Evolutionary conservation across 1,140 invertebrate genomes (phyloP), one percentile per base, ranked within the genome.

Genomic region (Nebria ingens): DNA sequence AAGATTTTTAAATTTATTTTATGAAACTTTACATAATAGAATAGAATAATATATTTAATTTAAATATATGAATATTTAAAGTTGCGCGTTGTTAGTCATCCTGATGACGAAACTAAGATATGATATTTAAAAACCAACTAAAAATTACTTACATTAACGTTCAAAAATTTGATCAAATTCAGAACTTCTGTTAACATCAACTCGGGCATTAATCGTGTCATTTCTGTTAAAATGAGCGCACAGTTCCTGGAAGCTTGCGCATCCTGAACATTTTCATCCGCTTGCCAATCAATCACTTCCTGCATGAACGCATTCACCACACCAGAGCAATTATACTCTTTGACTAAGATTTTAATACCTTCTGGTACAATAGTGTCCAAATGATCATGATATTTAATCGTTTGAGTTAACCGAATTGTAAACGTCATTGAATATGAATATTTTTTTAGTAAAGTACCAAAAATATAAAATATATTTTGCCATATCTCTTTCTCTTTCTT

Each of bases 371-470:
- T 22, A 3, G 73, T 42, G 9, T 73, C 73, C 40, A 74, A 45
- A 45, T 45, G 40, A 4, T 45, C 40, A 12, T 17, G 40, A 45
- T 45, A 9, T 45, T 45, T 45, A 17, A 45, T 45, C 15, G 40
- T 17, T 56, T 81, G 79, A 57, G 83, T 72, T 29, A 82, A 75
- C 60, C 78, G 78, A 1, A 81, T 71, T 13, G 76, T 74, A 65
- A 80, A 83, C 6, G 74, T 76, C 19, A 82, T 69, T 1, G 75
- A 81, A 72, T 93, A 88, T 62, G 88, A 88, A 65, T 89, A 91
- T 40, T 79, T 80, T 65, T 90, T 90, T 19, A 93, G 81, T 19
- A 91, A 75, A n/a, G 80, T 76, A 17, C 86, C 88, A 45, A 94
- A 70, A 56, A 93, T 82, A 75, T 91, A 80, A 67, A 85, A 79